Percentiles rank a stretch among this genome's conserved stretches.
These are phyloP conservation scores for Altica lythri DNA, from an alignment of 2,888 invertebrate species.

Conservation along the genomic window DNA sequence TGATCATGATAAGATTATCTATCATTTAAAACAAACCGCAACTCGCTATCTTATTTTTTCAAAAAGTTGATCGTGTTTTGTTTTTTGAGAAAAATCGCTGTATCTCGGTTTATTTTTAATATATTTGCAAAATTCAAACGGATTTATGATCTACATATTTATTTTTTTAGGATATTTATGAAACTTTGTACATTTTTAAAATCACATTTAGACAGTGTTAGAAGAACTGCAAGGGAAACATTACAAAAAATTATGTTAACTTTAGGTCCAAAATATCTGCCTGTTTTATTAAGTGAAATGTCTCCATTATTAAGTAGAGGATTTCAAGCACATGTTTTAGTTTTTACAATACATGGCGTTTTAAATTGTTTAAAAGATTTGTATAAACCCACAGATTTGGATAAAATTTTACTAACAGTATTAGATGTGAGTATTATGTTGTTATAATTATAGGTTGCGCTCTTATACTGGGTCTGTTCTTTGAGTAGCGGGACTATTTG, in stretches of 20 bases:
- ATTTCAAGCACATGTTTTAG: slow-evolving; percentile 92
- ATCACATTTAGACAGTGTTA: slow-evolving; percentile 84
- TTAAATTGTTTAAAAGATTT: slow-evolving; percentile 71
- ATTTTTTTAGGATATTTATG: slow-evolving; percentile 70
- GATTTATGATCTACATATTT: slow-evolving; percentile 15
- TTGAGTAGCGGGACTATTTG: no score
- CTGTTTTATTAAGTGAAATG: slow-evolving; percentile 79
- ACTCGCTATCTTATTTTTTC: no score
- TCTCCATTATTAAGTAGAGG: slow-evolving; percentile 81
- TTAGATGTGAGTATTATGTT: slow-evolving; percentile 68
- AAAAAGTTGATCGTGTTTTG: no score
- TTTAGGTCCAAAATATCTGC: slow-evolving; percentile 81
- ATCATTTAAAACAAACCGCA: no score
- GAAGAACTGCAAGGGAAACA: slow-evolving; percentile 85
- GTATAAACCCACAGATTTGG: slow-evolving; percentile 80
- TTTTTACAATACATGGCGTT: slow-evolving; percentile 85
- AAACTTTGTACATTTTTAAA: slow-evolving; percentile 90
- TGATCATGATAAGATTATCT: no score
- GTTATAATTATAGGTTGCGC: no score
- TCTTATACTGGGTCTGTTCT: no score
- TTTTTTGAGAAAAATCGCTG: no score
- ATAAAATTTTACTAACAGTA: slow-evolving; percentile 75
- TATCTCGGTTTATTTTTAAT: no score
- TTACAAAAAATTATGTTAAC: slow-evolving; percentile 87
- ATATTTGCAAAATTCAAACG: no score